Evolutionary conservation across 2,888 invertebrate species (phyloP).

Genomic region (Pollenia amentaria): DNA sequence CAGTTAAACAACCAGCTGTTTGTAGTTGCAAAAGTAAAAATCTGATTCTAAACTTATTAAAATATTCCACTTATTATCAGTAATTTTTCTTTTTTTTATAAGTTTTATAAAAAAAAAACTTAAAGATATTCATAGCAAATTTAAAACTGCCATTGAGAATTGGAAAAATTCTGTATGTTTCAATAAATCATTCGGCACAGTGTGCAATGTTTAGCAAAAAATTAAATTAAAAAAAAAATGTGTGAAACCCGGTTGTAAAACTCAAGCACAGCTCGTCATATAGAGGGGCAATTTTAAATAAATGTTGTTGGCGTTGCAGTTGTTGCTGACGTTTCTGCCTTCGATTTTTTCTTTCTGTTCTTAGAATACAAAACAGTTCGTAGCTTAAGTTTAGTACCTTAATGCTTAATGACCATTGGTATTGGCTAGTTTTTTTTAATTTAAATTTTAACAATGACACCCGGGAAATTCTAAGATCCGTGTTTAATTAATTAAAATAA

Average conservation of each 20-base stretch:
- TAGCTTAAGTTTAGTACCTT: conserved; percentile 1
- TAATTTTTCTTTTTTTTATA: conserved; percentile 39
- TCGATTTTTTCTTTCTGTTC: neutral
- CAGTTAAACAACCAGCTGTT: conserved; percentile 2
- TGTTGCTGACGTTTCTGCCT: neutral
- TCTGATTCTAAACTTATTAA: conserved; percentile 63
- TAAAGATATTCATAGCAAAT: conserved; percentile 15
- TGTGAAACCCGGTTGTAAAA: conserved; percentile 51
- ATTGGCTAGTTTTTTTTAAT: conserved; percentile 11
- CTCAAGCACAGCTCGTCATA: conserved; percentile 16
- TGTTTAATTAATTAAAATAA: conserved; percentile 64
- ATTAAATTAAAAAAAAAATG: neutral
- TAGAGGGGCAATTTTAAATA: conserved; percentile 23
- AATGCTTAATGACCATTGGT: conserved; percentile 17
- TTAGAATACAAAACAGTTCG: conserved; percentile 28
- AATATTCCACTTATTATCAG: conserved; percentile 74
- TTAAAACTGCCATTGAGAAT: conserved; percentile 20
- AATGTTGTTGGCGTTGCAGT: conserved; percentile 17
- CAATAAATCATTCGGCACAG: conserved; percentile 42
- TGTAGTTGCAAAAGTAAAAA: conserved; percentile 4
- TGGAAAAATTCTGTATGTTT: conserved; percentile 3
- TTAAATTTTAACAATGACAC: conserved; percentile 41
- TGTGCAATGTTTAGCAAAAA: neutral
- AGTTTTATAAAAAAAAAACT: conserved; percentile 15
- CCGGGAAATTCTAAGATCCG: conserved; percentile 60